phyloP scores from a whole-genome alignment of 2,888 invertebrate species.

The Ophonus ardosiacus region DNA sequence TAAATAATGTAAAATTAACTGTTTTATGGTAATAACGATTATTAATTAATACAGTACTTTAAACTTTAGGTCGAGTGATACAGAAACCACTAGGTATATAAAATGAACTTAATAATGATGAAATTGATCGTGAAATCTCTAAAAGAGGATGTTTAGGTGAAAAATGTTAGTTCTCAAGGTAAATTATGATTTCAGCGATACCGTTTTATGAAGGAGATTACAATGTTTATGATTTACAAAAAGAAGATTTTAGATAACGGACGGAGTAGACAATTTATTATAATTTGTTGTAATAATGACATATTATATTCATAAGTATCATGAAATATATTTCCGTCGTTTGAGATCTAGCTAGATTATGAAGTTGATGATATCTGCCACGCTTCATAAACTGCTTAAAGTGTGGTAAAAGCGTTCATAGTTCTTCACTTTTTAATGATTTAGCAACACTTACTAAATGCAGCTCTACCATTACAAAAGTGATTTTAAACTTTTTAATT shows the following conservation, averaged over 20 bases:
- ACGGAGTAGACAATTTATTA: background rate
- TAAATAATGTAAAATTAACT: conserved; percentile 40
- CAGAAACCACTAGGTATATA: conserved; percentile 11
- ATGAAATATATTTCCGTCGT: background rate
- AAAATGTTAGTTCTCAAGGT: conserved; percentile 41
- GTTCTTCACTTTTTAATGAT: no score
- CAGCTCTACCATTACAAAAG: no score
- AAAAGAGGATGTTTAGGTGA: conserved; percentile 39
- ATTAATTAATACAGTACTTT: conserved; percentile 22
- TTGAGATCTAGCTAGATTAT: background rate
- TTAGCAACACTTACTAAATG: no score
- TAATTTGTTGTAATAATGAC: background rate
- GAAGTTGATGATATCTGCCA: background rate
- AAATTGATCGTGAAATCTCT: conserved; percentile 47
- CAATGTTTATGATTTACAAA: conserved; percentile 12
- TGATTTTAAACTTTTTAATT: no score
- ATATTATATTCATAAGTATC: background rate
- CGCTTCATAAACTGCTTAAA: background rate
- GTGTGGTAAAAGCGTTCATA: background rate
- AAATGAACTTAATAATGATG: conserved; percentile 37
- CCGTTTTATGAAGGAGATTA: conserved; percentile 51
- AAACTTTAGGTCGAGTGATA: background rate
- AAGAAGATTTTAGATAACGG: conserved; percentile 15
- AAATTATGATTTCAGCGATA: conserved; percentile 14
- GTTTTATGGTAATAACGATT: conserved; percentile 15